Base-by-base conservation (phyloP, 2,888 invertebrate species). In the Listrodromus nycthemerus region DNA sequence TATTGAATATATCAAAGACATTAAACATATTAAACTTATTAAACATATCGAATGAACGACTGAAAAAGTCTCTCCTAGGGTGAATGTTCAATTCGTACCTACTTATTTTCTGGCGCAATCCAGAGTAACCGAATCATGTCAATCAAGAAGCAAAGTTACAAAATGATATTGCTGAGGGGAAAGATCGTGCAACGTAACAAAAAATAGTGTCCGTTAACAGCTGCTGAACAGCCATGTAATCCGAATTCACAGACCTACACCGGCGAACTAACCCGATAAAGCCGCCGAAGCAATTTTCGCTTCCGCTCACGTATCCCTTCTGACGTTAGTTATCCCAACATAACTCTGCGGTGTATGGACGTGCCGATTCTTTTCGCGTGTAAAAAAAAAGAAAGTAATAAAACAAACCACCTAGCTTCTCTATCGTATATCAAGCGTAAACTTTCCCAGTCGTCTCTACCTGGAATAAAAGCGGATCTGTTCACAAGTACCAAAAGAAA, bases 261-360 rank as follows among this genome's bases (percentile, higher is more conserved):
- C 16, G 19, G 37, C 45, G 52, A 7, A 41, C 50, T 33, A 67
- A 63, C 73, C 52, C 69, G 63, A 82, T 82, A 73, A 69, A 69
- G 52, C 27, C 50, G 50, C 19, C 73, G n/a, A 45, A 74, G 67
- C 21, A 55, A 82, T 78, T 69, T 19, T 78, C 24, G 30, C 55
- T 82, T 67, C 67, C 52, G 69, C 52, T 74, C 78, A 73, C 73
- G 67, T 78, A 78, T 78, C 24, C 27, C 41, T 41, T 73, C 24
- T 69, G 67, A 73, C 73, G 61, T 78, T 73, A 50, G 41, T 52
- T 52, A 63, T 73, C 69, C 45, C 63, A 37, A 61, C 30, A 67
- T 52, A 66, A 78, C 67, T 65, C 63, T 30, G 27, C 21, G 16
- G 8, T n/a, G 61, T 67, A 45, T 7, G 33, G 52, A 69, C 8